Base-by-base conservation (phyloP, 2,888 invertebrate species). In the Calephelis perditalis region DNA sequence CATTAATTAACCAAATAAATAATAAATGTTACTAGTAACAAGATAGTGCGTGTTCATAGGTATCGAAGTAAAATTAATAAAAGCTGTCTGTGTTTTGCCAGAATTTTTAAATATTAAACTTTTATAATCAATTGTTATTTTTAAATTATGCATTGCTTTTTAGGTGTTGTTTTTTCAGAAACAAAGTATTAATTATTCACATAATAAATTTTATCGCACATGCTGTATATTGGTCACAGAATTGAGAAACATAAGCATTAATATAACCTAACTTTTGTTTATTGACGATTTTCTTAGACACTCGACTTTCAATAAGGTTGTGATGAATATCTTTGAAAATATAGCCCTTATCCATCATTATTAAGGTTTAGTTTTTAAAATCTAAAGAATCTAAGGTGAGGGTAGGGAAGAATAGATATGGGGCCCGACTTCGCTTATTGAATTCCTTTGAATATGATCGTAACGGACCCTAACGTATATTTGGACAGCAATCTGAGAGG, bases 401-500 rank as follows among this genome's bases (percentile, higher is more conserved):
- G 89, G 85, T 76, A 78, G 68, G 68, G 72, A 87, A 87, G 88
- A 86, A 89, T 88, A 89, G 89, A 89, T 85, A 89, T 88, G 83
- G 89, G 87, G 86, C 81, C 79, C 81, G 76, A 79, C 75, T 82
- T 75, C 66, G 76, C 71, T 74, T 79, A 84, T 84, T 80, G 79
- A 86, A 84, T 85, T 88, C 84, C 82, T 84, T 88, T 82, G 81
- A 84, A 77, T 81, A 75, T 73, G 76, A 74, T 76, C 80, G 79
- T 86, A 90, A 89, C 88, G 86, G 84, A 83, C 90, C 88, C 88
- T 73, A 90, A 89, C 89, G 90, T 86, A 84, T 87, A 88, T 88
- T 89, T 88, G 88, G 89, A 88, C 87, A 88, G 84, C 84, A 86
- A 87, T 75, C 84, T 76, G 86, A 87, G 88, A 87, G 86, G 78